Evolutionary conservation across 2,797 vertebrate genomes (phyloP), one percentile per base, ranked within the genome.

Genomic region (Arctocebus calabarensis): DNA sequence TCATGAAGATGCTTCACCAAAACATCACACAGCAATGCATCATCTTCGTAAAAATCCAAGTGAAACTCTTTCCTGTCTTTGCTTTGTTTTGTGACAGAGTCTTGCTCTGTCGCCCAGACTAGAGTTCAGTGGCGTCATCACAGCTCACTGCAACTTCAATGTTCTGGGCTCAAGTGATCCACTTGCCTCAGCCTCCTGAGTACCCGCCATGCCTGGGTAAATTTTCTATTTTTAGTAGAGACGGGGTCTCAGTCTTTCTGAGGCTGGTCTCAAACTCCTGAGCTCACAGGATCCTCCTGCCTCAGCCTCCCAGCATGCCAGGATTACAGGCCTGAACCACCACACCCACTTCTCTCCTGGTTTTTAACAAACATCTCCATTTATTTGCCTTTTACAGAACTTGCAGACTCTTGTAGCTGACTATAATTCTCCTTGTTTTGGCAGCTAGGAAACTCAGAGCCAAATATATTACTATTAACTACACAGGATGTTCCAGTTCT

Each of bases 361-460:
- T 12, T 71, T 87, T 95, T 22, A 88, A 86, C 82, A 90, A 77
- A 92, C 55, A 48, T 27, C 43, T 78, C 8, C 0, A 32, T 88
- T 27, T 92, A 37, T 93, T 77, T 91, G 75, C 81, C 77, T 74
- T 84, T 77, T 79, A 23, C 2, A 40, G 3, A 55, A 78, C 27
- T 43, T 29, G 8, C 1, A 4, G 71, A 9, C 29, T 68, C 68
- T 64, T 5, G 12, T 29, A 52, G 55, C 48, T 27, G 59, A 79
- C 74, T 48, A 23, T 94, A 88, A 86, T 66, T 87, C 95, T 82
- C 37, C 61, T 88, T 89, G 71, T 81, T 94, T 93, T 59, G 84
- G 79, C 89, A 96, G n/a, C 20, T 8, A 32, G 81, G 87, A 96
- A 75, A 32, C 84, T 71, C 1, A 1, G 55, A 34, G 86, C 68